Base-by-base conservation (phyloP, 2,888 invertebrate genomes). In the Oxycera nigricornis region DNA sequence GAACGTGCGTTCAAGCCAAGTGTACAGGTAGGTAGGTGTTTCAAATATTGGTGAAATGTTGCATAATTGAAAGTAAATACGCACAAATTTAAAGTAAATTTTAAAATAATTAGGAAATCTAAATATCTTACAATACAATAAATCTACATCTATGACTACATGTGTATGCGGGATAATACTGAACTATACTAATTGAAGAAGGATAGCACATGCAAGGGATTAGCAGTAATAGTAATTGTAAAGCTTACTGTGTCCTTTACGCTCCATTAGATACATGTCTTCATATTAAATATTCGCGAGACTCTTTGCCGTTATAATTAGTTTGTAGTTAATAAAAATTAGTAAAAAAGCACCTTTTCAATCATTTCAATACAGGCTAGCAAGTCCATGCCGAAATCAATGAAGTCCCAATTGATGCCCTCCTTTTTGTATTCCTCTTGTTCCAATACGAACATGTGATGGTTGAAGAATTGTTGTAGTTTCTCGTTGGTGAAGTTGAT, bases 401-500 rank as follows among this genome's bases (percentile, higher is more conserved):
- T 98, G 89, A 98, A 98, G 86, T 91, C 92, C 98, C 98, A 98
- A 83, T 93, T 90, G 88, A 98, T 98, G 84, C 97, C 97, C 88
- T 98, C 98, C 84, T 89, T 92, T 85, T 94, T 96, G 89, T 98
- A 98, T 86, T 98, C 98, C 88, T 98, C 97, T 92, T 98, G 98
- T 88, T 98, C 98, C 87, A 98, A 90, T 81, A 98, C 97, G 88
- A 98, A 98, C 98, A 98, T 98, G 92, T 97, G 94, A 87, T 98
- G 98, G 89, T 98, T 98, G 92, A 98, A 98, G 91, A 98, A 98
- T 89, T 98, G 98, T 89, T 98, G 98, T 81, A 98, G 91, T 89
- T 97, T 96, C 88, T 98, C 98, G 87, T 98, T 98, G 87, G 98
- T 98, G 90, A 98, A 98, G 91, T 98, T 98, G 92, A 98, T 98